Conservation (phyloP, 1,140 invertebrate species). For the Ganaspis sp. region DNA sequence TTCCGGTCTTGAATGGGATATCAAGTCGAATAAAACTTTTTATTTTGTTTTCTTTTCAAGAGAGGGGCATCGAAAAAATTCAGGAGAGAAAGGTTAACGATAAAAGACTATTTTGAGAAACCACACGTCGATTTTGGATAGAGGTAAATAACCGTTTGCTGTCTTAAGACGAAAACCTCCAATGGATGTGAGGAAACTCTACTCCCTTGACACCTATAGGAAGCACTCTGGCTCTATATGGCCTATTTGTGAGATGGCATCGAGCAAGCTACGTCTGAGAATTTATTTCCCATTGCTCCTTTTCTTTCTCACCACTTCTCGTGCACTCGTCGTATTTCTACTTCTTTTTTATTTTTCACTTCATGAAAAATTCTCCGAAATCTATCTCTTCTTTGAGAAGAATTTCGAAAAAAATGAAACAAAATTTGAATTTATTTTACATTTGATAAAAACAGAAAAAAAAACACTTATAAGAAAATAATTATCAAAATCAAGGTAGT, state of each 20-base stretch:
- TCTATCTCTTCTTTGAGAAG: not conserved
- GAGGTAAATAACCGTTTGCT: constrained; percentile 58
- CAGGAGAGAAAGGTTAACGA: not conserved
- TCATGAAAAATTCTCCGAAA: not conserved
- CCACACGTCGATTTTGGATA: constrained; percentile 58
- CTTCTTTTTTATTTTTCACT: not conserved
- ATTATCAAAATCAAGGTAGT: too few species aligned
- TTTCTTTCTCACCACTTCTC: constrained; percentile 38
- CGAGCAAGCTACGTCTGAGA: constrained; percentile 49
- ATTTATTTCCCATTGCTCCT: constrained; percentile 50
- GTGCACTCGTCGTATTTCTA: not conserved
- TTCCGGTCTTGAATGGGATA: too few species aligned
- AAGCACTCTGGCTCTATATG: constrained; percentile 55
- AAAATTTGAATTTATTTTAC: not conserved
- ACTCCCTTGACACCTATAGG: constrained; percentile 52
- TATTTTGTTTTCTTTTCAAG: too few species aligned
- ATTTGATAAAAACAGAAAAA: too few species aligned
- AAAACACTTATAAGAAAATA: too few species aligned
- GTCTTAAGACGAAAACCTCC: constrained; percentile 39
- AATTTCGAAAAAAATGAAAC: not conserved
- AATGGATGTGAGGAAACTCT: constrained; percentile 30
- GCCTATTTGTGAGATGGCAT: constrained; percentile 57
- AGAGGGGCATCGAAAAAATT: not conserved
- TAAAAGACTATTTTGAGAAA: constrained; percentile 33
- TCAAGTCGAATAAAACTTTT: too few species aligned